Conservation (phyloP, 2,113 vertebrate genomes). For the Papio anubis region DNA sequence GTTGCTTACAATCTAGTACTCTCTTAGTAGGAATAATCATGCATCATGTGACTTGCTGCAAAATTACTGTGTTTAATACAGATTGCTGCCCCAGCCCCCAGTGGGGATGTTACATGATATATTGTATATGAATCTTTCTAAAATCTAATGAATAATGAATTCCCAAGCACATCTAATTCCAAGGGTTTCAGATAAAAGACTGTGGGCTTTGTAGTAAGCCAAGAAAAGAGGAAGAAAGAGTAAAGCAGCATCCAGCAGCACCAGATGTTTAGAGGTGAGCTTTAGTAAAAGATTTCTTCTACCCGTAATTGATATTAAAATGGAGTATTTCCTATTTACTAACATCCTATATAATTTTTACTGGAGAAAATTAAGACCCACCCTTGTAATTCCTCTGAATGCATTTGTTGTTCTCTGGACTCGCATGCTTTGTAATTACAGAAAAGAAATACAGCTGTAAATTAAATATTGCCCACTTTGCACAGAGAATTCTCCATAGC, state of each 20-base stretch:
- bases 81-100: background rate
- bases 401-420: background rate
- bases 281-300: background rate
- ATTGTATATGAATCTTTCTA: background rate
- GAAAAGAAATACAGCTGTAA: background rate
- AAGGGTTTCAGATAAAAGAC: background rate
- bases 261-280: constrained; percentile 7
- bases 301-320: background rate
- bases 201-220: background rate
- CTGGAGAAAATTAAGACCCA: background rate
- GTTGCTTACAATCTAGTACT: background rate
- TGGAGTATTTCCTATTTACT: background rate
- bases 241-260: background rate
- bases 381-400: background rate
- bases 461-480: background rate
- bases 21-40: constrained; percentile 19
- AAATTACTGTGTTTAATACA: background rate
- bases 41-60: background rate
- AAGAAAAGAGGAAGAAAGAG: background rate
- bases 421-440: background rate
- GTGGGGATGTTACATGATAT: background rate
- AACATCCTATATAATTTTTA: background rate
- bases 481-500: background rate
- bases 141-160: constrained; percentile 13
- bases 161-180: background rate